These are phyloP conservation scores for Entelurus aequoreus DNA, from an alignment of 2,113 vertebrate genomes.

Conservation along the genomic window DNA sequence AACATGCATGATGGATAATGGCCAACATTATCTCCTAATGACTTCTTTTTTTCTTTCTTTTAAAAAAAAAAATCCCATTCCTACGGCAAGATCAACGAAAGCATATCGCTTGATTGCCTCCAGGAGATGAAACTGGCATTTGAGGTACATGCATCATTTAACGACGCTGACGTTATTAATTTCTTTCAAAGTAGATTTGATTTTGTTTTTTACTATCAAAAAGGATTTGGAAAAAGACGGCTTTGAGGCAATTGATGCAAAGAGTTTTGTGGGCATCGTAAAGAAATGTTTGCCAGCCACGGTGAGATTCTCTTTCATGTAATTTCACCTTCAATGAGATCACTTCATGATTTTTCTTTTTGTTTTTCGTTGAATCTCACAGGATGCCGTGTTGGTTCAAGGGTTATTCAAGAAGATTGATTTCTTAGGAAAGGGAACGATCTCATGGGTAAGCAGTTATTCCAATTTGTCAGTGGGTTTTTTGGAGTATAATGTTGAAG, in stretches of 20 bases:
- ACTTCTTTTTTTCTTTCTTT: not conserved
- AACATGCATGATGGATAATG: not conserved
- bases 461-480: constrained; percentile 11
- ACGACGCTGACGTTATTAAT: not conserved
- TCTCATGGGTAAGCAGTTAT: constrained; percentile 66
- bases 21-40: not conserved
- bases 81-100: constrained; percentile 61
- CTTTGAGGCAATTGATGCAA: constrained; percentile 50
- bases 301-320: constrained; percentile 42
- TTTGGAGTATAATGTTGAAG: constrained; percentile 6
- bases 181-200: constrained; percentile 3
- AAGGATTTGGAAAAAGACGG: constrained; percentile 65
- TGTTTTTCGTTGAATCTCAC: constrained; percentile 52
- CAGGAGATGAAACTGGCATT: constrained; percentile 66
- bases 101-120: constrained; percentile 65
- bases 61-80: not conserved
- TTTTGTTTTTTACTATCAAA: constrained; percentile 2
- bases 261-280: constrained; percentile 63
- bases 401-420: constrained; percentile 77
- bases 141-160: constrained; percentile 55
- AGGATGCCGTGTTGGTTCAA: constrained; percentile 72
- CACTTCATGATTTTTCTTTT: not conserved
- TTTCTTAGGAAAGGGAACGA: constrained; percentile 63
- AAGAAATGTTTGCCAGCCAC: constrained; percentile 62
- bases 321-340: not conserved